A percentile compares a stretch with the other conserved stretches of the same genome.
Conservation (phyloP, 2,797 vertebrate species). For the Austrolebias charrua region DNA sequence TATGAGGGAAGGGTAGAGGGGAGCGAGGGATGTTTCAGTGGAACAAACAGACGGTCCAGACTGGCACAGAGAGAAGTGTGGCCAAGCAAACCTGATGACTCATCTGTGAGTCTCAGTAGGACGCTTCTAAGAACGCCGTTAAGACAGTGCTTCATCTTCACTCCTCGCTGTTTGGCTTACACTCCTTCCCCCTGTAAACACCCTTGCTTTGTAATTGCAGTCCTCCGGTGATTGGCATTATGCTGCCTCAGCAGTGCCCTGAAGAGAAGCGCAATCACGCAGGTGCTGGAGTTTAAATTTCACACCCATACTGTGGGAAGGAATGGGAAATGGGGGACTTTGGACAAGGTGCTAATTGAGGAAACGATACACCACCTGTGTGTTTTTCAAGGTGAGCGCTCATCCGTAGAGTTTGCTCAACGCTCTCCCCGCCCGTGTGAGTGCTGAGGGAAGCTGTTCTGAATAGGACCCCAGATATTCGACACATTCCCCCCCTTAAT, state of each 20-base stretch:
- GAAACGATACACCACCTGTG: constrained; percentile 56
- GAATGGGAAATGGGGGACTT: constrained; percentile 46
- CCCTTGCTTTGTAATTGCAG: constrained; percentile 32
- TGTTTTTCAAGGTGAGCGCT: constrained; percentile 40
- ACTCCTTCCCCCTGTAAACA: constrained; percentile 45
- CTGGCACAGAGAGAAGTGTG: constrained; percentile 30
- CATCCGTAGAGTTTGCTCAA: constrained; percentile 37
- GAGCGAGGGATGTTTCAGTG: constrained; percentile 23
- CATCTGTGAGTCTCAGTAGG: constrained; percentile 43
- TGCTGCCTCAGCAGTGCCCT: constrained; percentile 66
- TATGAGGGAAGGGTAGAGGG: constrained; percentile 5
- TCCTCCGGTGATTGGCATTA: constrained; percentile 65
- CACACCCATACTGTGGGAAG: constrained; percentile 49
- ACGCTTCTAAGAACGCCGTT: constrained; percentile 57
- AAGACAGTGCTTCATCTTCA: constrained; percentile 35
- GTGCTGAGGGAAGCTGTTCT: constrained; percentile 52
- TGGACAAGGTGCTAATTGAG: constrained; percentile 73
- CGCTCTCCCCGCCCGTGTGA: constrained; percentile 18
- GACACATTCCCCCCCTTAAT: constrained; percentile 33
- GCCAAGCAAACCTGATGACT: constrained; percentile 63
- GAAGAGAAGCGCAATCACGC: constrained; percentile 46
- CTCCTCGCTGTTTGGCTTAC: constrained; percentile 47
- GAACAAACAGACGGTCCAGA: constrained; percentile 53
- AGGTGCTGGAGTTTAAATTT: constrained; percentile 54
- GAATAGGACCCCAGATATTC: constrained; percentile 50